Evolutionary conservation across 1,140 invertebrate genomes (phyloP).

Genomic region (Daktulosphaira vitifoliae): DNA sequence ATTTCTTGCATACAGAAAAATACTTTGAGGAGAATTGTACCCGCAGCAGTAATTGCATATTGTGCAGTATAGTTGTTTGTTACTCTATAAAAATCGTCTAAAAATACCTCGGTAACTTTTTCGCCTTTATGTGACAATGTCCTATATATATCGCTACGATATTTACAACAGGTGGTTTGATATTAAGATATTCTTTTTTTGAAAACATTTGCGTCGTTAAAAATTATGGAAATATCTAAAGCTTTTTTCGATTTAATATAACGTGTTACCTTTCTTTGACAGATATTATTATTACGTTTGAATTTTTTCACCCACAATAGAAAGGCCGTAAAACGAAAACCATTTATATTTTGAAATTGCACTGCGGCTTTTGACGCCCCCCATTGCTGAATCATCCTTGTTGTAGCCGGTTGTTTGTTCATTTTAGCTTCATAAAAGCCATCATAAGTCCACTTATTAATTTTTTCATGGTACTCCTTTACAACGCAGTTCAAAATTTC

Average conservation of each 20-base stretch:
- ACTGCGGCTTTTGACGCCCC: not conserved
- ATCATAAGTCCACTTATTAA: not conserved
- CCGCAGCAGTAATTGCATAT: constrained; percentile 30
- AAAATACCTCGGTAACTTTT: constrained; percentile 25
- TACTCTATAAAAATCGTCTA: constrained; percentile 32
- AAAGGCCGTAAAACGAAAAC: too few species aligned
- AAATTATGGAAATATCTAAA: not conserved
- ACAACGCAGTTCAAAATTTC: too few species aligned
- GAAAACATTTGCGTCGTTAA: constrained; percentile 15
- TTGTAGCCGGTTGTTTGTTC: not conserved
- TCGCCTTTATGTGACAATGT: constrained; percentile 24
- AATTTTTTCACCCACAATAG: too few species aligned
- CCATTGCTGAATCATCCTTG: too few species aligned
- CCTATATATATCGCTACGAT: constrained; percentile 12
- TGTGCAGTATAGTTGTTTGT: constrained; percentile 35
- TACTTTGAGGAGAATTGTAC: constrained; percentile 22
- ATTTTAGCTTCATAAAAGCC: not conserved
- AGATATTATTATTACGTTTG: too few species aligned
- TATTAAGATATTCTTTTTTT: constrained; percentile 19
- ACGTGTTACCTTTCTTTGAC: too few species aligned
- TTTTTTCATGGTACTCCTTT: not conserved
- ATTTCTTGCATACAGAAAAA: constrained; percentile 35
- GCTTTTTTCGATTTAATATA: not conserved
- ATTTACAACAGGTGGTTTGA: constrained; percentile 35
- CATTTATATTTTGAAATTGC: not conserved